Base-by-base conservation (phyloP, 2,888 invertebrate species). In the Malacosoma neustria region DNA sequence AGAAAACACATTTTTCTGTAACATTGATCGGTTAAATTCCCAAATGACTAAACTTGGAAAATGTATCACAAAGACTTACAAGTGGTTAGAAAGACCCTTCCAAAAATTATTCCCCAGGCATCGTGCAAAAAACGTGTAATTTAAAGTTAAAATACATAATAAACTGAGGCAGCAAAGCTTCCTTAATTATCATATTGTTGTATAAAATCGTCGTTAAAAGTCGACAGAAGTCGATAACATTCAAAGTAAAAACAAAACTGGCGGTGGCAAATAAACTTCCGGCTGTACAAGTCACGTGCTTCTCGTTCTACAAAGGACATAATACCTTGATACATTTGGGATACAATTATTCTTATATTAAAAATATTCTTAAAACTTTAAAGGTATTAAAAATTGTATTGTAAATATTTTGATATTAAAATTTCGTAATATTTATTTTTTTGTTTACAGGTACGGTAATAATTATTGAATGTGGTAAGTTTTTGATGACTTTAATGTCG, bases 181-280 rank as follows among this genome's bases (percentile, higher is more conserved):
- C 54, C 58, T 66, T 75, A 76, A 81, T 81, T 81, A 81, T 72
- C 77, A 76, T 80, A 75, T 69, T 72, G 67, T 72, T 72, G 79
- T 72, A 79, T 81, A 81, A 81, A 81, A 75, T 72, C 58, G 66
- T 66, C 73, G 72, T 81, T 80, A 74, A 72, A 75, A 75, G 66
- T 73, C 70, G 56, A 67, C 68, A 59, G 59, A 72, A 74, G 69
- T 77, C 75, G 73, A 79, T 77, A 75, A 69, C 63, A 70, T 67
- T 70, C 60, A 71, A 70, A 72, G 69, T 70, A 76, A 72, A 75
- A 76, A 73, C 71, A 68, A 60, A 64, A 59, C 65, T 51, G 42
- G 61, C 57, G 60, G 56, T 57, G 61, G 59, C 60, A 58, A 66
- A 58, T 60, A 57, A 65, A 52, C 51, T 39, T 48, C 22, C 22